Evolutionary conservation across 2,797 vertebrate species (phyloP).

Genomic region (Takifugu ocellatus): DNA sequence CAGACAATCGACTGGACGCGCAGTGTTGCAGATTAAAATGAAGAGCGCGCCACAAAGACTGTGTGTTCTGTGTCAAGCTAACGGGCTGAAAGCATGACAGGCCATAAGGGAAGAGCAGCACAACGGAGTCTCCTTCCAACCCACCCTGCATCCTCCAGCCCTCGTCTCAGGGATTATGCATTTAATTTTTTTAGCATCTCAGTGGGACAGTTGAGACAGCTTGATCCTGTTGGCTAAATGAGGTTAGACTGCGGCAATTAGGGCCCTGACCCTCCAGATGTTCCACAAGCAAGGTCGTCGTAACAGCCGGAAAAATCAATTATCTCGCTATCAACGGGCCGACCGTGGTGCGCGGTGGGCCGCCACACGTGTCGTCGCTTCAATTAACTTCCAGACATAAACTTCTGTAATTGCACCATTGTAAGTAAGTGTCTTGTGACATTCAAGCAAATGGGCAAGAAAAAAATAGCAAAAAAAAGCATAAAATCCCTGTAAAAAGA

Average conservation of each 20-base stretch:
- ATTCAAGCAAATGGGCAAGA: no score
- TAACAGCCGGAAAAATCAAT: neutral
- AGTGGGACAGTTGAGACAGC: constrained; percentile 37
- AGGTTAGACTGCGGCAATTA: constrained; percentile 45
- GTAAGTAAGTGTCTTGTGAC: no score
- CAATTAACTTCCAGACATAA: no score
- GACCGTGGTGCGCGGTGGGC: no score
- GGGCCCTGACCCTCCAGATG: constrained; percentile 43
- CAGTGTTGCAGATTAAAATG: constrained; percentile 41
- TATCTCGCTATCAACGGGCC: neutral
- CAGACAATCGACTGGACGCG: constrained; percentile 25
- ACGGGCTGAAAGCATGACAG: neutral
- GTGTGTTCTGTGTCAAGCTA: constrained; percentile 17
- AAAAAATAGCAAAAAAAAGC: no score
- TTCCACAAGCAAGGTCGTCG: neutral
- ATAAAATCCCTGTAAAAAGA: no score
- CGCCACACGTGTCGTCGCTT: no score
- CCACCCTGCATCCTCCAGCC: constrained; percentile 6
- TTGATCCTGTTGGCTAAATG: constrained; percentile 32
- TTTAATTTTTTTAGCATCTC: constrained; percentile 12
- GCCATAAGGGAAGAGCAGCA: neutral
- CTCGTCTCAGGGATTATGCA: constrained; percentile 6
- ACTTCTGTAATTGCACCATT: no score
- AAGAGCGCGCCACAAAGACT: constrained; percentile 3
- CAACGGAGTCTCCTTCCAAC: no score